Base-by-base conservation (phyloP, 2,797 vertebrate genomes). In the Danio choprae region DNA sequence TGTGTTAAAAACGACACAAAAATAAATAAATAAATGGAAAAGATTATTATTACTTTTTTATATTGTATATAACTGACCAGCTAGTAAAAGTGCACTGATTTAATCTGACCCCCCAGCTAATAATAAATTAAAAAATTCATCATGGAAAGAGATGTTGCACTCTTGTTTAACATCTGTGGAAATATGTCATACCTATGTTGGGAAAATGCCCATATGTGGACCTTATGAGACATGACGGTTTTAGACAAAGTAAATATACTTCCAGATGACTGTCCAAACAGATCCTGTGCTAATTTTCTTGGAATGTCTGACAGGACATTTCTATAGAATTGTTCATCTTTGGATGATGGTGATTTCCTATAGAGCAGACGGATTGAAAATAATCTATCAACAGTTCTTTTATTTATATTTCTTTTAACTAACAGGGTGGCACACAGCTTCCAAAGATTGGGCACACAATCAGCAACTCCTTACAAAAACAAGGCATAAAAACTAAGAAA, bases 171-270 rank as follows among this genome's bases (percentile, higher is more conserved):
- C 11, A n/a, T 40, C 53, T 69, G 12, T 68, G 29, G 51, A 15
- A n/a, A 48, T 59, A 48, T 50, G 6, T 12, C 44, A 44, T 12
- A 44, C 13, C 15, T 20, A 59, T 53, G 9, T 68, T 59, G 11
- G 11, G 7, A 29, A 55, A 56, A 65, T 46, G 18, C 20, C 51
- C 43, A 68, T 40, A 38, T 77, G 41, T 46, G 53, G 22, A 58
- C 74, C 51, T 77, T 68, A 68, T 68, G 64, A 16, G 16, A 59
- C 65, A 70, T 60, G 29, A 44, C 62, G 51, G 13, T 56, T 71
- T 64, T 15, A 58, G 36, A 50, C 16, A 40, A 48, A 63, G 43
- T 64, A 58, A 77, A 22, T 40, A 58, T 20, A 48, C 20, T 40
- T 63, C 20, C 7, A 40, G 12, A 55, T 48, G 40, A 8, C 44